These are phyloP conservation scores for Balearica regulorum DNA, from an alignment of 2,797 vertebrate genomes.

Conservation along the genomic window DNA sequence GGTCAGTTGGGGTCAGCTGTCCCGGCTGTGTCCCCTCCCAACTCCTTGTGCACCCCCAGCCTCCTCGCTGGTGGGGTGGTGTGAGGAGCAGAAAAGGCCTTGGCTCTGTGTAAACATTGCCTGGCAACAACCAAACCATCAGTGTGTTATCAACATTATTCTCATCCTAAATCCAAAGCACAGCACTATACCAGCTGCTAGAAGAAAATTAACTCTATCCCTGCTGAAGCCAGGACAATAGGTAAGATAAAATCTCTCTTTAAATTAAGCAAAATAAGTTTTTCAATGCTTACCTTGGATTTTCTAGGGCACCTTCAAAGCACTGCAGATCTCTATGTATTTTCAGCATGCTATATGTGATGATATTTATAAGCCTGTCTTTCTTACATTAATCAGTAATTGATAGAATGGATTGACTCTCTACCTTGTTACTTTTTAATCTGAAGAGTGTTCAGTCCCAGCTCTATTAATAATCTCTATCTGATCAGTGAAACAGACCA, in stretches of 20 bases:
- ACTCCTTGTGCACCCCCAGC: no score
- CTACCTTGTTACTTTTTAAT: background rate
- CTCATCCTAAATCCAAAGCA: no score
- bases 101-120: no score
- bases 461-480: background rate
- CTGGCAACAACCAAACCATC: no score
- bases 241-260: background rate
- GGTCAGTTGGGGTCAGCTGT: no score
- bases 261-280: background rate
- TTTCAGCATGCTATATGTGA: background rate
- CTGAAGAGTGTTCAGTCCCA: background rate
- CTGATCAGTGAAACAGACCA: slow-evolving; percentile 25
- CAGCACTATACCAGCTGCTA: no score
- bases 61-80: no score
- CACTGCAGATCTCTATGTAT: background rate
- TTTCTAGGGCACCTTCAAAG: background rate
- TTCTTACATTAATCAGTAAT: background rate
- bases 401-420: background rate
- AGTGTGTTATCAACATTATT: no score
- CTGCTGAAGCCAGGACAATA: background rate
- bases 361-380: background rate
- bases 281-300: background rate
- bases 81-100: no score
- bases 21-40: no score
- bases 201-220: no score